Percentiles rank a stretch among this genome's conserved stretches.
Evolutionary conservation across 2,113 vertebrate species (phyloP).

Genomic region (Perognathus longimembris): DNA sequence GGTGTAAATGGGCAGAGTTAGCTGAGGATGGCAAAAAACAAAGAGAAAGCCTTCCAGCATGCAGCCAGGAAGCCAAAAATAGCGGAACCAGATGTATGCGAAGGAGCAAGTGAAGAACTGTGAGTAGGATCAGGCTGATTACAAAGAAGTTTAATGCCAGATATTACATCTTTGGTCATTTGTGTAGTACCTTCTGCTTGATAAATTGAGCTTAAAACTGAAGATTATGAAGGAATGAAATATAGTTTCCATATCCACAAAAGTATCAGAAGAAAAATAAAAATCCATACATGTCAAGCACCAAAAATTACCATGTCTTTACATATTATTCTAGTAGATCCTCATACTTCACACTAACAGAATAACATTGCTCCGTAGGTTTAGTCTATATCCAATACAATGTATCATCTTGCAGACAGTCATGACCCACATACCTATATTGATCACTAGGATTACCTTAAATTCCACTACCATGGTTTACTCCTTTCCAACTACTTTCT

Average conservation of each 20-base stretch:
- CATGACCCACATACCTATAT: not conserved
- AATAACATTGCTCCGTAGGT: not conserved
- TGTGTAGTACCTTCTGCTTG: not conserved
- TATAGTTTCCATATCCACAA: not conserved
- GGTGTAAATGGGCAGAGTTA: not conserved
- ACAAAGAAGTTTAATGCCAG: not conserved
- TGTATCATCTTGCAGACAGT: not conserved
- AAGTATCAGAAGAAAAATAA: not conserved
- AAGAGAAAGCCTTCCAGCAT: not conserved
- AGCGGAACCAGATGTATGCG: not conserved
- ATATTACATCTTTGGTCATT: not conserved
- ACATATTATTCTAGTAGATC: not conserved
- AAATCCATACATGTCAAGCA: not conserved
- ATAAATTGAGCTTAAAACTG: not conserved
- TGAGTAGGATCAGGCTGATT: not conserved
- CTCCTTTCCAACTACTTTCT: not conserved
- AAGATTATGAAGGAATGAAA: not conserved
- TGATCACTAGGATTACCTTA: not conserved
- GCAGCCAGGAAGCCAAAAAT: not conserved
- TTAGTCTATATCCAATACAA: not conserved
- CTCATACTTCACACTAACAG: not conserved
- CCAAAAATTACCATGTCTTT: not conserved
- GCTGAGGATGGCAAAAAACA: not conserved
- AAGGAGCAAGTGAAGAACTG: not conserved
- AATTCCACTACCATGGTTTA: not conserved